phyloP scores from a whole-genome alignment of 2,797 vertebrate genomes.

The Lagodon rhomboides region DNA sequence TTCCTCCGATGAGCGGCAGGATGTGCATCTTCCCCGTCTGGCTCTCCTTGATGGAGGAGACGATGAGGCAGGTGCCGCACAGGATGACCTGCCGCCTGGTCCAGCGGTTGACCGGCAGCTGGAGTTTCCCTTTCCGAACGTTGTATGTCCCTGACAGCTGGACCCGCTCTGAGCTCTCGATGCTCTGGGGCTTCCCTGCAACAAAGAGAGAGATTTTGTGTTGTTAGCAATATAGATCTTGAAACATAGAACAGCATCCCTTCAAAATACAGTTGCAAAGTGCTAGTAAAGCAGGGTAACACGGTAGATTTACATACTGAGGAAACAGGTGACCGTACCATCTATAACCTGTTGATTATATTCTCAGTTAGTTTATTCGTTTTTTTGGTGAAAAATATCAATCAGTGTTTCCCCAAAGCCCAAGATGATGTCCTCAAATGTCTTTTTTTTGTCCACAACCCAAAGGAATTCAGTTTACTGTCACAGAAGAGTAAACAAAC shows the following conservation, averaged over 20 bases:
- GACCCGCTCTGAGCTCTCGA: conserved; percentile 92
- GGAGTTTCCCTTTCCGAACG: conserved; percentile 98
- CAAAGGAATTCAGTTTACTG: too few relatives aligned
- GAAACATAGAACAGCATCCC: background rate
- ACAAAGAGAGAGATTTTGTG: conserved; percentile 38
- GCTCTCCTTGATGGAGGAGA: conserved; percentile 97
- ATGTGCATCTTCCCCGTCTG: conserved; percentile 98
- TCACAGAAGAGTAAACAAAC: too few relatives aligned
- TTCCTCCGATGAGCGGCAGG: conserved; percentile 96
- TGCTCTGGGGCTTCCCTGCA: conserved; percentile 94
- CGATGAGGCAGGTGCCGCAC: conserved; percentile 97
- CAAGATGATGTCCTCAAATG: too few relatives aligned
- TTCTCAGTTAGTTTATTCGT: too few relatives aligned
- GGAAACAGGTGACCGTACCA: too few relatives aligned
- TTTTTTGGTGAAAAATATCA: too few relatives aligned
- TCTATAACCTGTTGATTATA: too few relatives aligned
- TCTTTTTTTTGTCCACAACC: too few relatives aligned
- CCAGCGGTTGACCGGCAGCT: conserved; percentile 98
- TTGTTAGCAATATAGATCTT: conserved; percentile 10
- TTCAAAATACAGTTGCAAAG: too few relatives aligned
- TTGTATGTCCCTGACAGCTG: conserved; percentile 97
- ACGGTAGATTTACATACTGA: too few relatives aligned
- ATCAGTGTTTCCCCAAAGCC: too few relatives aligned
- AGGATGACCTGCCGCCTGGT: conserved; percentile 96
- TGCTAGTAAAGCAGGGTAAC: too few relatives aligned